Conservation (phyloP, 2,113 vertebrate species). For the Nothoprocta pentlandii region DNA sequence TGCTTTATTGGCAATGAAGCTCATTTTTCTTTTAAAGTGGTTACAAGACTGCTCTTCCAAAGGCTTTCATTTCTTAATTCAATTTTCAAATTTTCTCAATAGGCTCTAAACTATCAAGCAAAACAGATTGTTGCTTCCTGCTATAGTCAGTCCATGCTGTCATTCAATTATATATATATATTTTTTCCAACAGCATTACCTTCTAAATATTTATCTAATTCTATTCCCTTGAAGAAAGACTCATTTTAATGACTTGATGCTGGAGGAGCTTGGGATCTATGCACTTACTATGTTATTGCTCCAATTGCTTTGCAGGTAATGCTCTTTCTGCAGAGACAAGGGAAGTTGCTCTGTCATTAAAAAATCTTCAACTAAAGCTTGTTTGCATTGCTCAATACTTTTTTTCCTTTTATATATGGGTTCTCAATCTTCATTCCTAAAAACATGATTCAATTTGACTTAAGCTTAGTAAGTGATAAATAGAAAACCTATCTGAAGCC, state of each 20-base stretch:
- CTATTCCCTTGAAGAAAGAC: neutral
- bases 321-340: neutral
- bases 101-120: neutral
- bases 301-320: neutral
- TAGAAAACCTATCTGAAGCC: neutral
- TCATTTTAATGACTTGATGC: neutral
- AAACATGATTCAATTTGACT: neutral
- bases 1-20: neutral
- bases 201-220: slow-evolving; percentile 37
- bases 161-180: slow-evolving; percentile 6
- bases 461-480: neutral
- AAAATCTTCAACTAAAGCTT: neutral
- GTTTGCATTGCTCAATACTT: neutral
- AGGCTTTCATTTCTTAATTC: slow-evolving; percentile 24
- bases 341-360: neutral
- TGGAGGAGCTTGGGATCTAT: neutral
- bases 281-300: neutral
- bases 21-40: neutral
- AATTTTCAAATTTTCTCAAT: slow-evolving; percentile 25
- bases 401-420: too few relatives aligned
- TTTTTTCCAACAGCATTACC: neutral
- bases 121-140: neutral
- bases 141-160: neutral
- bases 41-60: neutral
- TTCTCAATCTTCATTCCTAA: neutral